A percentile compares a stretch with the other conserved stretches of the same genome.
Conservation (phyloP, 1,140 invertebrate species). For the Drosophila leontia region DNA sequence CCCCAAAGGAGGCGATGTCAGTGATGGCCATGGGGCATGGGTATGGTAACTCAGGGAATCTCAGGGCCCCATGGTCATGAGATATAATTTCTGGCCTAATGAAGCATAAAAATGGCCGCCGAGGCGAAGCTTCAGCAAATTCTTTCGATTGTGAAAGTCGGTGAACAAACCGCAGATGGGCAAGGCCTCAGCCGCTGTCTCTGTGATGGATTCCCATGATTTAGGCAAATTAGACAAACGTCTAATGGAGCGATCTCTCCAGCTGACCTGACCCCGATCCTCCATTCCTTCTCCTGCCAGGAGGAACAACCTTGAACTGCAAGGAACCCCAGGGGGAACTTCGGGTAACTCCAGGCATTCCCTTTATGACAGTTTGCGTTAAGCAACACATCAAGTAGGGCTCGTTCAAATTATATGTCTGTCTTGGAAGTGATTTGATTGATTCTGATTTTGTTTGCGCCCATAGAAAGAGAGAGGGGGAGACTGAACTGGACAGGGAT, state of each 20-base stretch:
- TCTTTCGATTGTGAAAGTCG: slow-evolving; percentile 57
- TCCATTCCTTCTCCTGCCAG: not conserved
- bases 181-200: not conserved
- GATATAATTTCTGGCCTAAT: slow-evolving; percentile 79
- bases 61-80: slow-evolving; percentile 47
- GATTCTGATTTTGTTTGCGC: slow-evolving; percentile 52
- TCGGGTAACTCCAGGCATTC: not conserved
- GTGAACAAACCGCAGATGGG: slow-evolving; percentile 30
- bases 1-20: slow-evolving; percentile 28
- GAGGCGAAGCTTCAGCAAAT: slow-evolving; percentile 26
- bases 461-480: not conserved
- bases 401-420: slow-evolving; percentile 55
- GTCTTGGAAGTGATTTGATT: slow-evolving; percentile 56
- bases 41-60: slow-evolving; percentile 15
- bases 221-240: slow-evolving; percentile 27
- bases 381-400: slow-evolving; percentile 16
- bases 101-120: slow-evolving; percentile 78
- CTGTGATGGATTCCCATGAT: slow-evolving; percentile 35
- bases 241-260: not conserved
- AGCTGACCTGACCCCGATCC: slow-evolving; percentile 11
- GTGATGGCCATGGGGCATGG: slow-evolving; percentile 34
- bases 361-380: slow-evolving; percentile 42
- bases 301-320: slow-evolving; percentile 26
- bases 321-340: not conserved
- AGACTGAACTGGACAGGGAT: not conserved